Percentiles rank a stretch among this genome's conserved stretches.
phyloP scores from a whole-genome alignment of 2,797 vertebrate species.

The Pempheris klunzingeri region DNA sequence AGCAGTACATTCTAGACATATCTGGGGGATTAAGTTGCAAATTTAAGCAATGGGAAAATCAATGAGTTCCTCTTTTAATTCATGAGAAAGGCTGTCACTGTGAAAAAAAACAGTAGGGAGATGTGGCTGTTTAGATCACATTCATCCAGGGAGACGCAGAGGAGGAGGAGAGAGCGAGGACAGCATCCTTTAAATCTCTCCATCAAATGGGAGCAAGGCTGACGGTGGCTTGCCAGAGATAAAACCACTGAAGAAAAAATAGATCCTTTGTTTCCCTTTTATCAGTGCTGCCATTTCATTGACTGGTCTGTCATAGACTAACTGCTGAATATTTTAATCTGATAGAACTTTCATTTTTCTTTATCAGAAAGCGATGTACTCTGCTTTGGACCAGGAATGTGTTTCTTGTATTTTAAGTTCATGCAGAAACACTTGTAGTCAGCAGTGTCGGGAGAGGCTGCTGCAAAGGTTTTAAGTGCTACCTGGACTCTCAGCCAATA shows the following conservation, averaged over 20 bases:
- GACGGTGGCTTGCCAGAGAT: constrained; percentile 55
- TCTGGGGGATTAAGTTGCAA: constrained; percentile 85
- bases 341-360: constrained; percentile 29
- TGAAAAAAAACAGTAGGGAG: constrained; percentile 70
- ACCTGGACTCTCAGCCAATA: constrained; percentile 74
- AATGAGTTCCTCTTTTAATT: constrained; percentile 86
- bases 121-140: constrained; percentile 76
- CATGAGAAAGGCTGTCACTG: constrained; percentile 83
- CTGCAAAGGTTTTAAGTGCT: constrained; percentile 69
- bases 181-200: constrained; percentile 78
- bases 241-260: constrained; percentile 52
- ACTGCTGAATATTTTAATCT: constrained; percentile 34
- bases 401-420: constrained; percentile 54
- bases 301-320: constrained; percentile 19
- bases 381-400: constrained; percentile 38
- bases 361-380: constrained; percentile 44
- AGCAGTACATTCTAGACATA: constrained; percentile 81
- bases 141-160: constrained; percentile 71
- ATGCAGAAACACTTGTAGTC: constrained; percentile 67
- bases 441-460: constrained; percentile 67
- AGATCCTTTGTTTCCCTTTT: constrained; percentile 55
- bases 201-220: constrained; percentile 66
- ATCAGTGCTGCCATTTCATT: constrained; percentile 40
- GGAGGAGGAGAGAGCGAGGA: constrained; percentile 57
- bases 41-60: constrained; percentile 87